A percentile compares a stretch with the other conserved stretches of the same genome.
These are phyloP conservation scores for Ruditapes philippinarum DNA, from an alignment of 1,140 invertebrate species.

Conservation along the genomic window DNA sequence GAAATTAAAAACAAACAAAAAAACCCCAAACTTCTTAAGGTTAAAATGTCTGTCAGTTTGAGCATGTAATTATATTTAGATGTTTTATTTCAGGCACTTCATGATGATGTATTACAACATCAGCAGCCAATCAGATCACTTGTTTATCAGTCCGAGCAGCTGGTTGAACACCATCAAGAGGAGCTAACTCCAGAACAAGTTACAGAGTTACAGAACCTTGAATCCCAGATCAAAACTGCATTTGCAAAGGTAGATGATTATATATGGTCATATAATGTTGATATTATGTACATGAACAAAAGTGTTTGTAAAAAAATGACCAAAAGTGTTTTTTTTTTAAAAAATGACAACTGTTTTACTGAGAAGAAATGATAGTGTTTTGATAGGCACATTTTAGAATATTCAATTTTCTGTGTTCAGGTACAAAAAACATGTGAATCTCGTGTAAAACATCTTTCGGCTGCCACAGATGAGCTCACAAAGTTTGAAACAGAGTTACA, in stretches of 20 bases:
- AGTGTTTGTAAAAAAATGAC: no score
- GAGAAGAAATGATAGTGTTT: no score
- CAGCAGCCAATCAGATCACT: slow-evolving; percentile 94
- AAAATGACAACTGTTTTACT: no score
- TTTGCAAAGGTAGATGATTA: no score
- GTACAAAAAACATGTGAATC: slow-evolving; percentile 78
- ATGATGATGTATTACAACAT: slow-evolving; percentile 96
- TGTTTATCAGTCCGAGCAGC: slow-evolving; percentile 96
- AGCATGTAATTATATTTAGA: no score
- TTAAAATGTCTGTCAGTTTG: no score
- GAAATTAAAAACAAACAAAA: no score
- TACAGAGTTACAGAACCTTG: slow-evolving; percentile 94
- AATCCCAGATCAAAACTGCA: slow-evolving; percentile 93
- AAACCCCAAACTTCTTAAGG: no score
- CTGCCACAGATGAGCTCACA: slow-evolving; percentile 94
- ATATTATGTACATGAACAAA: no score
- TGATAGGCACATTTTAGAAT: no score
- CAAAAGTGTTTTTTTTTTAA: no score
- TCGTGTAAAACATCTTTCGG: slow-evolving; percentile 89
- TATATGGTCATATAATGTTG: no score
- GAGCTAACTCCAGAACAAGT: slow-evolving; percentile 96
- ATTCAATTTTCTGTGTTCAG: slow-evolving; percentile 58
- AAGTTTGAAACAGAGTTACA: slow-evolving; percentile 93
- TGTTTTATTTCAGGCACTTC: slow-evolving; percentile 90
- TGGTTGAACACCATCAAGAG: slow-evolving; percentile 95